A percentile compares a stretch with the other conserved stretches of the same genome.
Conservation (phyloP, 2,888 invertebrate species). For the Drosophila neutralis region DNA sequence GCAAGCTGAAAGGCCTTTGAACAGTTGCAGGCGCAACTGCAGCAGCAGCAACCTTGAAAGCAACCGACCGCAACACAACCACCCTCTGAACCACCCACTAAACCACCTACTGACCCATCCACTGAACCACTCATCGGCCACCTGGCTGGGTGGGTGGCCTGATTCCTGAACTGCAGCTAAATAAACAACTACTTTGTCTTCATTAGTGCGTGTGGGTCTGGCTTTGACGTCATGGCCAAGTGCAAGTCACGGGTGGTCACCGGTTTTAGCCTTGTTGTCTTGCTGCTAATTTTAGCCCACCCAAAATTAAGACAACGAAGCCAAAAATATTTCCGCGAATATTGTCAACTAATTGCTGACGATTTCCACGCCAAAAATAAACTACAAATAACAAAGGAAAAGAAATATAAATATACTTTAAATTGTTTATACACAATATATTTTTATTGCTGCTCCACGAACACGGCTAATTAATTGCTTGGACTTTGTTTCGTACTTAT, state of each 20-base stretch:
- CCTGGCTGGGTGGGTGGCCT: constrained; percentile 2
- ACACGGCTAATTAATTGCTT: constrained; percentile 43
- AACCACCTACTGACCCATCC: not conserved
- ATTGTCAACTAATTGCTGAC: constrained; percentile 40
- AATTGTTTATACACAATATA: not conserved
- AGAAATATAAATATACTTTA: not conserved
- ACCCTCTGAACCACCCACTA: not conserved
- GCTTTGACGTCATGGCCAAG: constrained; percentile 64
- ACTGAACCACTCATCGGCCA: not conserved
- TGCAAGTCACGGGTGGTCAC: constrained; percentile 46
- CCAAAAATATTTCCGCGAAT: constrained; percentile 47
- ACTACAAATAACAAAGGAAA: constrained; percentile 7
- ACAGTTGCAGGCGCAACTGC: constrained; percentile 23
- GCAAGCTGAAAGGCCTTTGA: constrained; percentile 26
- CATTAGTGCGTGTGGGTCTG: constrained; percentile 52
- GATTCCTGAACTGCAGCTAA: constrained; percentile 33
- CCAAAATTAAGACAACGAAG: constrained; percentile 40
- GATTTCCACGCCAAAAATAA: constrained; percentile 53
- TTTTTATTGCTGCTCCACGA: constrained; percentile 9
- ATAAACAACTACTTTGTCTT: constrained; percentile 66
- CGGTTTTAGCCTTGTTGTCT: constrained; percentile 26
- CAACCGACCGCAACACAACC: not conserved
- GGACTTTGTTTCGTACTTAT: constrained; percentile 7
- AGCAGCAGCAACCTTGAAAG: constrained; percentile 50
- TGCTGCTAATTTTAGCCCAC: constrained; percentile 60